Percentiles rank a stretch among this genome's conserved stretches.
phyloP scores from a whole-genome alignment of 2,888 invertebrate genomes.

The Mythimna impura region DNA sequence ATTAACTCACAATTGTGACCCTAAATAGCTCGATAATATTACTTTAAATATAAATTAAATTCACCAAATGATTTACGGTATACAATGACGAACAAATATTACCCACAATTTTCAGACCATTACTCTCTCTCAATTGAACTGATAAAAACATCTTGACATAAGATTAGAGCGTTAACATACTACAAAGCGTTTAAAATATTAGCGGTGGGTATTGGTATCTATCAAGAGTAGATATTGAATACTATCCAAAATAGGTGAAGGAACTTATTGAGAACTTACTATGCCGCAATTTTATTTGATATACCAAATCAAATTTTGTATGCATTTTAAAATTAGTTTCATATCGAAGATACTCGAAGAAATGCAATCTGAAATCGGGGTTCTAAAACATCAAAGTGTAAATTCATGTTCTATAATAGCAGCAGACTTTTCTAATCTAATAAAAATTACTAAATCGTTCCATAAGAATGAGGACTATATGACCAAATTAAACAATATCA shows the following conservation, averaged over 20 bases:
- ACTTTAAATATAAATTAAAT: neutral
- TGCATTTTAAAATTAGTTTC: neutral
- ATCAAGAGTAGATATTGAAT: slow-evolving; percentile 32
- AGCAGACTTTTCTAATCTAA: too few species aligned
- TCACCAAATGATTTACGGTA: neutral
- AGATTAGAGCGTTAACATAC: slow-evolving; percentile 46
- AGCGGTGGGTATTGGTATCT: slow-evolving; percentile 18
- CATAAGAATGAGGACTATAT: neutral
- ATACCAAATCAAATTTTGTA: too few species aligned
- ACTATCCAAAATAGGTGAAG: slow-evolving; percentile 59
- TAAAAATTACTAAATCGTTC: neutral
- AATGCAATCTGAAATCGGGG: neutral
- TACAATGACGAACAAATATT: neutral
- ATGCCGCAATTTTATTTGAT: slow-evolving; percentile 19
- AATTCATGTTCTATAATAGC: too few species aligned
- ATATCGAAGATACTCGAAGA: neutral
- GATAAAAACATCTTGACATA: slow-evolving; percentile 18
- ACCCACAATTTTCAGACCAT: neutral
- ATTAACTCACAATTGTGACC: too few species aligned
- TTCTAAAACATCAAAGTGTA: neutral
- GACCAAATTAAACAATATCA: slow-evolving; percentile 21
- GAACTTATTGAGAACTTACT: slow-evolving; percentile 20
- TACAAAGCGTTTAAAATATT: slow-evolving; percentile 20
- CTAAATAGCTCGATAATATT: too few species aligned
- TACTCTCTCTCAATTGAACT: slow-evolving; percentile 1